phyloP scores from a whole-genome alignment of 2,113 vertebrate genomes.

The Zosterops hypoxanthus region DNA sequence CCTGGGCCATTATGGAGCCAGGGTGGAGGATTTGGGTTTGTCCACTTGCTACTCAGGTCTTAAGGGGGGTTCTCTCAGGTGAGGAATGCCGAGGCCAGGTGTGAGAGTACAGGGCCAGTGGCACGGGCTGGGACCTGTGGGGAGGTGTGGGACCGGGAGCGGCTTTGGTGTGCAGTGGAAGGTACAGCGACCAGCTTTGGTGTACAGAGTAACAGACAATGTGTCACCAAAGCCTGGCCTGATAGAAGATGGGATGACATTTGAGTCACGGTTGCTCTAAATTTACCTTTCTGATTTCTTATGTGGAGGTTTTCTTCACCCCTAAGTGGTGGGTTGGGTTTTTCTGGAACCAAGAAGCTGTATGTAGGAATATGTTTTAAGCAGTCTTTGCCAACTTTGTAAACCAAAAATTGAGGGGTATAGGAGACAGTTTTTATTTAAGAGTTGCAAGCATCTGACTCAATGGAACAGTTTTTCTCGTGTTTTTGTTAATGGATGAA shows the following conservation, averaged over 20 bases:
- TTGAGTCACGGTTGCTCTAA: neutral
- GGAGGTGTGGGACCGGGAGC: accelerated
- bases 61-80: neutral
- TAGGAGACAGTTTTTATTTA: neutral
- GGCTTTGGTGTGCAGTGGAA: neutral
- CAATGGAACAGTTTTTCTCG: neutral
- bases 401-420: neutral
- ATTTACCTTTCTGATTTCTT: neutral
- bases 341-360: neutral
- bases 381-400: neutral
- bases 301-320: neutral
- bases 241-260: too few species aligned
- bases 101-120: neutral
- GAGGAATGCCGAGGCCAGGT: too few species aligned
- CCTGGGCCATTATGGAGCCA: accelerated
- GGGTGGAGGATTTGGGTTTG: neutral
- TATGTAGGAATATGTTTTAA: neutral
- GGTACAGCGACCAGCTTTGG: accelerated
- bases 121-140: neutral
- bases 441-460: neutral
- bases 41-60: accelerated
- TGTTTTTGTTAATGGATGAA: neutral
- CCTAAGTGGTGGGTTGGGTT: too few species aligned
- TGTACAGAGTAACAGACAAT: accelerated
- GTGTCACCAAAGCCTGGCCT: neutral